Conservation (phyloP, 2,113 vertebrate species). For the Muntiacus muntjak region DNA sequence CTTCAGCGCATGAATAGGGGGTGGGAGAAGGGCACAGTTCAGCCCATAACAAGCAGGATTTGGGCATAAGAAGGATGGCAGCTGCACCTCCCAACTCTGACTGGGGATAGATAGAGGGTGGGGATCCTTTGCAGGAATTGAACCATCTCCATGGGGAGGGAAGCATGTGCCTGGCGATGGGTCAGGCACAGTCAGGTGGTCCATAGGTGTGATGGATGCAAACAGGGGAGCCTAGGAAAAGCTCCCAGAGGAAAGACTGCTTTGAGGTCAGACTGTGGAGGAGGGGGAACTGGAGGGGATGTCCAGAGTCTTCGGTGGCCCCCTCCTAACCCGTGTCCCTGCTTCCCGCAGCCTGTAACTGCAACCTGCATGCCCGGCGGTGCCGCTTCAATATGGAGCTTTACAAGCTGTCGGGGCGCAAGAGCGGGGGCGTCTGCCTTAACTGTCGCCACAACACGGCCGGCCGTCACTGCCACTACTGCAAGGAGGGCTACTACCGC, state of each 20-base stretch:
- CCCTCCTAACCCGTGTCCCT: neutral
- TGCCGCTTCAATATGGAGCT: constrained; percentile 99
- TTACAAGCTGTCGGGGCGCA: constrained; percentile 94
- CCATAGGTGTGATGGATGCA: too few relatives aligned
- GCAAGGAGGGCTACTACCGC: constrained; percentile 96
- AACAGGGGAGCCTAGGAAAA: too few relatives aligned
- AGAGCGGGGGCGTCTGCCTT: constrained; percentile 95
- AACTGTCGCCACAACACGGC: constrained; percentile 98
- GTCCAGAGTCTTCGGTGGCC: neutral
- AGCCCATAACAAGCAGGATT: neutral
- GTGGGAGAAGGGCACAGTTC: neutral
- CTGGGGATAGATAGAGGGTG: too few relatives aligned
- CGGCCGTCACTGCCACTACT: constrained; percentile 96
- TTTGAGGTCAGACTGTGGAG: too few relatives aligned
- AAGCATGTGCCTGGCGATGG: neutral
- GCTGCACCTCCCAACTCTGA: neutral
- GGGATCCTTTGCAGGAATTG: neutral
- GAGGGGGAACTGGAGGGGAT: neutral
- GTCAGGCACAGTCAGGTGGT: neutral
- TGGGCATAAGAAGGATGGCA: neutral
- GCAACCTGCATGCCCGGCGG: constrained; percentile 94
- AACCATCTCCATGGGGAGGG: neutral
- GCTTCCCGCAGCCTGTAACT: constrained; percentile 88
- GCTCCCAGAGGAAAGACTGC: accelerated
- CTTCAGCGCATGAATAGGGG: neutral